Conservation (phyloP, 1,140 invertebrate species). For the Acromyrmex heyeri region DNA sequence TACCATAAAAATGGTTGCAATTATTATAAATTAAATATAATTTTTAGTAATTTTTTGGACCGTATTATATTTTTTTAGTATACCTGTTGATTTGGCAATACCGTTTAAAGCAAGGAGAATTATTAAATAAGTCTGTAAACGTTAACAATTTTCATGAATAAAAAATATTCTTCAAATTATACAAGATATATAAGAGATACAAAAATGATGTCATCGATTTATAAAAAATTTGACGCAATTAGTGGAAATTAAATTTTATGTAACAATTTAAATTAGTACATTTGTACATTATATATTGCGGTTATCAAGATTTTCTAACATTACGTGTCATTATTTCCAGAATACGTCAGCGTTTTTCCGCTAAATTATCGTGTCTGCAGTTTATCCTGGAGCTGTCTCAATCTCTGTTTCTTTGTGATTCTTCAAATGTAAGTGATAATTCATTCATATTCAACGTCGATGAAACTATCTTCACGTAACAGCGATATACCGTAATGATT, state of each 20-base stretch:
- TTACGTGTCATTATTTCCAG: neutral
- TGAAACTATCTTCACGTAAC: slow-evolving; percentile 10
- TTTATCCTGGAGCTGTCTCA: slow-evolving; percentile 9
- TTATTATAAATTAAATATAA: too few relatives aligned
- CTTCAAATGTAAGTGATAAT: slow-evolving; percentile 25
- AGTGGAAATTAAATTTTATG: neutral
- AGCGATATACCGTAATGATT: slow-evolving; percentile 45
- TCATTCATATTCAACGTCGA: slow-evolving; percentile 19
- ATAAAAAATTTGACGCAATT: neutral
- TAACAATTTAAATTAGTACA: neutral
- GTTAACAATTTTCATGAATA: neutral
- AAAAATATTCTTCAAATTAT: neutral
- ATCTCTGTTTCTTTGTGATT: neutral
- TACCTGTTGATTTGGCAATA: neutral
- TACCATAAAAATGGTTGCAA: too few relatives aligned
- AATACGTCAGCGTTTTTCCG: neutral
- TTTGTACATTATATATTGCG: neutral
- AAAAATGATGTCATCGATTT: neutral
- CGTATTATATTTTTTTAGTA: neutral
- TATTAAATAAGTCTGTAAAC: slow-evolving; percentile 15
- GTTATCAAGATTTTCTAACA: neutral
- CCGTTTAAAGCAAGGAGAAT: neutral
- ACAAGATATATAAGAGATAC: neutral
- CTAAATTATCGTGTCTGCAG: neutral
- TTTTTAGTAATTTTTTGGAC: too few relatives aligned